Percentiles rank a stretch among this genome's conserved stretches.
These are phyloP conservation scores for Drosophila serrata DNA, from an alignment of 1,140 invertebrate genomes.

Conservation along the genomic window DNA sequence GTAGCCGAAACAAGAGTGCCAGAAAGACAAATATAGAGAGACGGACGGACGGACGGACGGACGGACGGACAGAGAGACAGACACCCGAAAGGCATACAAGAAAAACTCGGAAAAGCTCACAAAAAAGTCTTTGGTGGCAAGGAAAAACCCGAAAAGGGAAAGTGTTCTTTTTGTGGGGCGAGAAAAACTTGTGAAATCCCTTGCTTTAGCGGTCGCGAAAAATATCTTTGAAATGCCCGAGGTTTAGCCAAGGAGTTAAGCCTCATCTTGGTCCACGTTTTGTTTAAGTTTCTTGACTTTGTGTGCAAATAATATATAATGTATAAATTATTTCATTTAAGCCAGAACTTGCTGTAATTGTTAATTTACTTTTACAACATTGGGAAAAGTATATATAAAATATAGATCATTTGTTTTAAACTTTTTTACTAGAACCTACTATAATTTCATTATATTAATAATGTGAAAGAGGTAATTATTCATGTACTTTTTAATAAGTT, in stretches of 20 bases:
- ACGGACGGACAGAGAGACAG: conserved; percentile 8
- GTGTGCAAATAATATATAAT: neutral
- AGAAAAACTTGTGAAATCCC: neutral
- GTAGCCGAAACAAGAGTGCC: conserved; percentile 44
- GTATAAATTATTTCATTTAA: conserved; percentile 1
- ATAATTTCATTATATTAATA: neutral
- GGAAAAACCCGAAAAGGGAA: conserved; percentile 1
- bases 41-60: neutral
- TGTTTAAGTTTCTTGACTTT: conserved; percentile 5
- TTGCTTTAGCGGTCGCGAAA: neutral
- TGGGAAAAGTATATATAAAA: neutral
- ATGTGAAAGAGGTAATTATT: neutral
- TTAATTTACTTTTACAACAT: too few species aligned
- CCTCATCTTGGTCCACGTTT: neutral
- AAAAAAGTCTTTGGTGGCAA: conserved; percentile 9
- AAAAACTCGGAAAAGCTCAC: conserved; percentile 1
- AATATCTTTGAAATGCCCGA: neutral
- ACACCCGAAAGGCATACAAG: conserved; percentile 9
- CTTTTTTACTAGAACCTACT: neutral
- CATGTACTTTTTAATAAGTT: neutral
- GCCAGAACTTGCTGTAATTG: too few species aligned
- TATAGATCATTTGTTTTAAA: neutral
- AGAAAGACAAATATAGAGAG: conserved; percentile 19
- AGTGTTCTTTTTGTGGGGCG: neutral
- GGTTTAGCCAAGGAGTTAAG: neutral